Base-by-base conservation (phyloP, 2,888 invertebrate species). In the Strigamia maritima region DNA sequence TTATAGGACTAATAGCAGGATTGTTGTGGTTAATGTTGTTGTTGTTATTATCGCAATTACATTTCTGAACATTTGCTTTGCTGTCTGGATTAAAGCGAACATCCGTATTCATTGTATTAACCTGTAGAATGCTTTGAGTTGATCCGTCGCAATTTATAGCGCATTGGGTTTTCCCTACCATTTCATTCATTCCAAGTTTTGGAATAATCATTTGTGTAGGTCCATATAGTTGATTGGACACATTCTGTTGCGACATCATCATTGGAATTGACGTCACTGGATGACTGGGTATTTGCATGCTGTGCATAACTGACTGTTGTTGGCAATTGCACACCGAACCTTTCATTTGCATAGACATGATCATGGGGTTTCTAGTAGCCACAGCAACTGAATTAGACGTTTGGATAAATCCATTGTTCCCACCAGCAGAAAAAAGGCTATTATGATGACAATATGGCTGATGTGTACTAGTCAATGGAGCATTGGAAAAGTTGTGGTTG, bases 1-100 rank as follows among this genome's bases (percentile, higher is more conserved):
- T 44, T 24, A 78, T 40, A 80, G 79, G 80, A 81, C 80, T 80
- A 81, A 79, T 16, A 77, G 76, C 14, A 79, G 77, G 65, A 79
- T 79, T 74, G 31, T 78, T 44, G 26, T 65, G 74, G 16, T 35
- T 79, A 6, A 40, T 79, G 80, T 76, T 54, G 78, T 49, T 81
- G 80, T 24, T 81, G 77, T 77, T 78, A 75, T 65, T 75, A 49
- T 77, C 80, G 44, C 38, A 35, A 28, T 19, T 40, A 44, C 75
- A 35, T 16, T 38, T 75, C 3, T 8, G 75, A 1, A 28, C 75
- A 75, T 31, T 2, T 1, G 38, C 31, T 28, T 28, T 75, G 24
- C 8, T 1, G 28, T 35, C 19, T 26, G 19, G 4, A 24, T 19
- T n/a, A 10, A 44, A 44, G 14, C 44, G 60, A 65, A 65, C 60